Evolutionary conservation across 2,113 vertebrate species (phyloP).

Genomic region (Potamarius usumacintae): DNA sequence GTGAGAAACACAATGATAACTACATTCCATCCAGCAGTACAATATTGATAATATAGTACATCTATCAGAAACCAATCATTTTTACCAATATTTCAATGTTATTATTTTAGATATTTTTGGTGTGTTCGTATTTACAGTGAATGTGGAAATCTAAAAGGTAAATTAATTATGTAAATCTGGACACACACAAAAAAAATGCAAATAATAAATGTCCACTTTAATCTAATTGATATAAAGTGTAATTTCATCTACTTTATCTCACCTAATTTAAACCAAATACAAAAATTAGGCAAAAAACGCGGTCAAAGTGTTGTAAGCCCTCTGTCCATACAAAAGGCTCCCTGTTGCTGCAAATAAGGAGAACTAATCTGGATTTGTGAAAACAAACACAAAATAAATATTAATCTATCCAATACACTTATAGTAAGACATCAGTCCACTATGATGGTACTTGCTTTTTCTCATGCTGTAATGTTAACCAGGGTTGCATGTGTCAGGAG

Average conservation of each 20-base stretch:
- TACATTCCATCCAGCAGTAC: not conserved
- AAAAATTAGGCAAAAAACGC: not conserved
- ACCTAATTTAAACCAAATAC: not conserved
- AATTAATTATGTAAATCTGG: not conserved
- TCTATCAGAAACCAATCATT: not conserved
- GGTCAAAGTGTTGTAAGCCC: not conserved
- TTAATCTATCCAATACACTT: not conserved
- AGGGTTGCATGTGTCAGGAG: slow-evolving; percentile 33
- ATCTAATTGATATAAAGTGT: not conserved
- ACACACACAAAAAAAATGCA: not conserved
- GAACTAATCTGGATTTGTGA: not conserved
- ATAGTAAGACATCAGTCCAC: not conserved
- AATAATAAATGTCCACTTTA: not conserved
- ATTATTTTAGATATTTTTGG: not conserved
- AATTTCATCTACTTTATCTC: not conserved
- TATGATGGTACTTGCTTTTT: not conserved
- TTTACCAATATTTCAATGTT: not conserved
- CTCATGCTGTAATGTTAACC: slow-evolving; percentile 42
- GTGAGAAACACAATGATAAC: not conserved
- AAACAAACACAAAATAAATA: slow-evolving; percentile 7
- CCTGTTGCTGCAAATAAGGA: not conserved
- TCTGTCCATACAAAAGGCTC: not conserved
- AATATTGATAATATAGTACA: not conserved
- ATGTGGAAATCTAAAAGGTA: not conserved
- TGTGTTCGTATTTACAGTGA: not conserved